Evolutionary conservation across 1,140 invertebrate species (phyloP), one percentile per base, ranked within the genome.

Genomic region (Chironomus striatipennis): DNA sequence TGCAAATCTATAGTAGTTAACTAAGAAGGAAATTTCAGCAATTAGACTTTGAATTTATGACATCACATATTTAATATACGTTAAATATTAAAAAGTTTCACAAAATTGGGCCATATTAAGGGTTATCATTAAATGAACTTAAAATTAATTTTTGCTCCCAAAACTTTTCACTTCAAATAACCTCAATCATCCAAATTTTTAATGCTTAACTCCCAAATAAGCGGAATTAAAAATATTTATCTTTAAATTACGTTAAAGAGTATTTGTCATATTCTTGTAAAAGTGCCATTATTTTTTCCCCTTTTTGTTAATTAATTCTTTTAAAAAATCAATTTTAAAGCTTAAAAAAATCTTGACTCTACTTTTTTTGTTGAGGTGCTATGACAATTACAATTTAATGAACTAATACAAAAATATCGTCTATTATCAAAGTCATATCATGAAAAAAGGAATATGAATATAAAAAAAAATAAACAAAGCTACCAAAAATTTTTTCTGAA

Each of bases 341-440:
- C n/a, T n/a, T n/a, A 34, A 34, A 34, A 34, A 34, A 34, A 34
- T 34, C 24, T 70, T 17, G 65, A 20, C 18, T 70, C 10, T 21
- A n/a, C 7, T 21, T 70, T 20, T 18, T 18, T 70, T 70, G 20
- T 20, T 70, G 65, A 18, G 65, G 65, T 70, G 65, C 65, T 70
- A 70, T 70, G 17, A 21, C 17, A 70, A 70, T 70, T 70, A 70
- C 65, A 70, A 70, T 8, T 70, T 70, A 34, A 34, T 18, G 18
- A 21, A 70, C n/a, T 20, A 70, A 70, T 20, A 34, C 24, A 70
- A 70, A 70, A 70, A 70, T 70, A 9, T 70, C 65, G 65, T 70
- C 65, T 70, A 70, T 70, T 70, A 70, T 70, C 65, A 70, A 20
- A 70, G 65, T 70, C 65, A 70, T 70, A 70, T 70, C 65, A 70